Evolutionary conservation across 2,888 invertebrate genomes (phyloP), one percentile per base, ranked within the genome.

Genomic region (Drosophila anomalipes): DNA sequence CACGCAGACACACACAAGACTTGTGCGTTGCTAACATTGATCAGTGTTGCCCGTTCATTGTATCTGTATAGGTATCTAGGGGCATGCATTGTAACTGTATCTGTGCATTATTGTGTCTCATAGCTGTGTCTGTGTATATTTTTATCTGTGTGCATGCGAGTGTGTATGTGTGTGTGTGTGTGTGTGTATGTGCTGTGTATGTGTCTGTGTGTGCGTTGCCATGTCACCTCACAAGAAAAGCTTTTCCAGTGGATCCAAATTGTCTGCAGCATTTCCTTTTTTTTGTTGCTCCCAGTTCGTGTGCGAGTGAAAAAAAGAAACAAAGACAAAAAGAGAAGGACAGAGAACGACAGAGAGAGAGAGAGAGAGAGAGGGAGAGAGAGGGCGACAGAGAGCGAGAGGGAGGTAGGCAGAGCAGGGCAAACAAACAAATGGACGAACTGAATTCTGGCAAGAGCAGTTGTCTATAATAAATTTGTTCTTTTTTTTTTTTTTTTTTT

Each of bases 391-490:
- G 19, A 12, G 41, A 9, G 19, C 0, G 37, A 3, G 19, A 14
- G 28, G 16, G 22, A 35, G 12, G 1, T 10, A 53, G 60, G 16
- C 35, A 41, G 35, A 37, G 53, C 47, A 47, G 51, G 35, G 39
- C 64, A 51, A 47, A 72, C 56, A 60, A 53, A 64, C 58, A 81
- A 78, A 62, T 39, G 58, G 58, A 41, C 58, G 58, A 32, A 57
- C 41, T 58, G 63, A 78, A 81, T 67, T 64, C 73, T 64, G 77
- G 71, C 81, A 80, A 67, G 56, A 79, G 58, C 84, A 89, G 90
- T 85, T 85, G 88, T 87, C 86, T 80, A 85, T 79, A 85, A 85
- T 89, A 85, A 89, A 85, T 85, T 81, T 65, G 52, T 47, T 47
- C 16, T 26, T 16, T 22, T 26, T 47, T 26, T 47, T 47, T 4